A percentile compares a stretch with the other conserved stretches of the same genome.
Conservation (phyloP, 2,113 vertebrate genomes). For the Typhlomys cinereus region DNA sequence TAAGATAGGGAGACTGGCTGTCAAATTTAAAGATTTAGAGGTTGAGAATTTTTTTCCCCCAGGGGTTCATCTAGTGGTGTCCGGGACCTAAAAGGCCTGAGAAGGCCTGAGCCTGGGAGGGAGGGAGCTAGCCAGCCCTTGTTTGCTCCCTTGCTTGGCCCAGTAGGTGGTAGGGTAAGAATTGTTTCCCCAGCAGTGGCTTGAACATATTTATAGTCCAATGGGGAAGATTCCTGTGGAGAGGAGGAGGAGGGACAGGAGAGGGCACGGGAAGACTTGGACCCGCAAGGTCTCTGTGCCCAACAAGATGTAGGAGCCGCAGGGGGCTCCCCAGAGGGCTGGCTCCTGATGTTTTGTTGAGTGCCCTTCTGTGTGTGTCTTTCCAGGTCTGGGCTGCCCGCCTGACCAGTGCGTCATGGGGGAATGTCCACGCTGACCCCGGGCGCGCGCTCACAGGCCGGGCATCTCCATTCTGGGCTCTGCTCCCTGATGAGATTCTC, state of each 20-base stretch:
- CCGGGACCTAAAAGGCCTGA: not conserved
- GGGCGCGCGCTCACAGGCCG: conserved; percentile 4
- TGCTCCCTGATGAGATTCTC: conserved; percentile 76
- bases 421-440: conserved; percentile 24
- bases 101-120: not conserved
- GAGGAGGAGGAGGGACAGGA: not conserved
- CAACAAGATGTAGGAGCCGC: not conserved
- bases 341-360: not conserved
- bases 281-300: not conserved
- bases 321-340: not conserved
- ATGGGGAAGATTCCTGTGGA: not conserved
- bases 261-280: not conserved
- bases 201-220: not conserved
- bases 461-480: conserved; percentile 42
- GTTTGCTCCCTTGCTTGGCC: not conserved
- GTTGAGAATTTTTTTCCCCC: not conserved
- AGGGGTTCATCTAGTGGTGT: not conserved
- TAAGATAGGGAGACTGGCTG: not conserved
- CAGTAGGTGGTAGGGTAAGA: not conserved
- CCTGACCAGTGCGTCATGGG: conserved; percentile 4
- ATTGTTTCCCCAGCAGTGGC: not conserved
- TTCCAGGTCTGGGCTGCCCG: not conserved
- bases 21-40: not conserved
- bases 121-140: not conserved
- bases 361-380: not conserved